Base-by-base conservation (phyloP, 1,140 invertebrate genomes). In the Drosophila fuyamai region DNA sequence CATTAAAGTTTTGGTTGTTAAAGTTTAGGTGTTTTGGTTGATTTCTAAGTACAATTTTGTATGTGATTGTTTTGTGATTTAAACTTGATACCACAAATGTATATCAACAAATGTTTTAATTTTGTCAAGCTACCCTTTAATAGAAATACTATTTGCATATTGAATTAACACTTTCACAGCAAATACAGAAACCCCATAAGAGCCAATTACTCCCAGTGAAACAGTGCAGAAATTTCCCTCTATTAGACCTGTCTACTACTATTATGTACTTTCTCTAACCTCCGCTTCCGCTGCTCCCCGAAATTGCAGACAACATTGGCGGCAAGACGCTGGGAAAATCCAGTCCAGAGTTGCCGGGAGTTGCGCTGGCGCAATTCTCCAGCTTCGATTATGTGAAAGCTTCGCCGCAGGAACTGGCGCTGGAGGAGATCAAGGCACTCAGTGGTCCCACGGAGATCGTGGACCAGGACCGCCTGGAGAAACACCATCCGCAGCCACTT, bases 381-480 rank as follows among this genome's bases (percentile, higher is more conserved):
- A 81, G 73, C 59, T 91, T 68, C 67, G 68, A 81, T 35, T 91
- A 90, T 59, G 77, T 76, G 13, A 91, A 89, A 51, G 57, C 78
- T 8, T 78, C 70, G 13, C 74, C 74, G 2, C 71, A 89, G 53
- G 86, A 92, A 18, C 36, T 92, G 72, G 86, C 72, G 12, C 73
- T 92, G 40, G 83, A 89, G 58, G 90, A 92, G 74, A 72, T 79
- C 38, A 91, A 89, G 54, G 71, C 88, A 35, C 70, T 92, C 1
- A 90, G 71, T 50, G 67, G 43, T 9, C 9, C 60, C 4, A 10
- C 41, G 2, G 73, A 47, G 16, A 53, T 50, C 10, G 44, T 12
- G 14, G 35, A 50, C 16, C 50, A 23, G 35, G 63, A 70, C 41
- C 51, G 23, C 18, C 13, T 10, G 0, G 51, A 58, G 35, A 71